Evolutionary conservation across 1,140 invertebrate genomes (phyloP).

Genomic region (Sitodiplosis mosellana): DNA sequence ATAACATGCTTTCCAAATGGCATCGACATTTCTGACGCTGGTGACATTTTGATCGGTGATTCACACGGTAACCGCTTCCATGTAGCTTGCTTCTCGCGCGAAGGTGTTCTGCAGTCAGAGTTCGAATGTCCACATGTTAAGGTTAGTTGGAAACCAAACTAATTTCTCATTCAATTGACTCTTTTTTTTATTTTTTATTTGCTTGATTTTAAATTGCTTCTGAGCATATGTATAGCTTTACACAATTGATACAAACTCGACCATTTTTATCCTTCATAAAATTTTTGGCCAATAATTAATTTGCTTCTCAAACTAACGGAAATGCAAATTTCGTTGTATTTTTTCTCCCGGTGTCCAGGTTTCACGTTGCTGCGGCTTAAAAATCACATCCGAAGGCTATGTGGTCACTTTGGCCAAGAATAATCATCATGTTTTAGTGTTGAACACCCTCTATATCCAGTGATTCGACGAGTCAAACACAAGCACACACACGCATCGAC

Average conservation of each 20-base stretch:
- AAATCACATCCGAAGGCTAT: constrained; percentile 90
- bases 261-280: too few relatives aligned
- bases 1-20: constrained; percentile 95
- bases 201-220: constrained; percentile 1
- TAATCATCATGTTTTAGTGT: constrained; percentile 91
- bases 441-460: constrained; percentile 87
- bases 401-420: constrained; percentile 95
- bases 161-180: too few relatives aligned
- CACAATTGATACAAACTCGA: too few relatives aligned
- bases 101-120: constrained; percentile 73
- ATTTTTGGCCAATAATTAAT: too few relatives aligned
- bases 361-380: constrained; percentile 89
- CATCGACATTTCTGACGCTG: constrained; percentile 90
- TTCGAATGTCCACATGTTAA: constrained; percentile 95
- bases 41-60: constrained; percentile 90
- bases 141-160: constrained; percentile 29
- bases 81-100: constrained; percentile 79
- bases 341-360: constrained; percentile 46
- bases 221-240: too few relatives aligned
- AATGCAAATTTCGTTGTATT: not conserved
- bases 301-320: not conserved
- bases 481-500: too few relatives aligned
- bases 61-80: constrained; percentile 96
- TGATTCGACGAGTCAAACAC: constrained; percentile 30
- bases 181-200: constrained; percentile 1